phyloP scores from a whole-genome alignment of 92 coral and sea anemone species.

The Heteractis magnifica region DNA sequence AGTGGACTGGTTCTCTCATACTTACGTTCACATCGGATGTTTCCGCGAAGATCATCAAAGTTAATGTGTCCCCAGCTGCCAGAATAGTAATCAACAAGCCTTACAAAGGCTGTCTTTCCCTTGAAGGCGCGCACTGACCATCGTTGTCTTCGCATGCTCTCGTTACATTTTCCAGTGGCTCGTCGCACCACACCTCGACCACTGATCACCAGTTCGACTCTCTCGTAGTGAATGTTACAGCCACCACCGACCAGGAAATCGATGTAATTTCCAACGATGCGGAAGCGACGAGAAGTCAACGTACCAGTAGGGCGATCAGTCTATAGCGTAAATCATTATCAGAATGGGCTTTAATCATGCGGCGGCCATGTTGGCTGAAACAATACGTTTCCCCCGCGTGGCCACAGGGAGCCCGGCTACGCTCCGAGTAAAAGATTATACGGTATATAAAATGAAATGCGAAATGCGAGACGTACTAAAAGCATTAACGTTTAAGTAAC shows the following conservation, averaged over 20 bases:
- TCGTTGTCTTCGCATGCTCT: slow-evolving; percentile 46
- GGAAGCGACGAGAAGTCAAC: slow-evolving; percentile 39
- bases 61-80: slow-evolving; percentile 71
- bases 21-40: slow-evolving; percentile 67
- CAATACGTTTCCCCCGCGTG: no score
- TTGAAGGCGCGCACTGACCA: slow-evolving; percentile 49
- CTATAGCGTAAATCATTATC: not conserved
- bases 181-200: slow-evolving; percentile 62
- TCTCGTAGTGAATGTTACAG: slow-evolving; percentile 20
- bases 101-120: slow-evolving; percentile 50
- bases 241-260: slow-evolving; percentile 64
- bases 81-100: slow-evolving; percentile 48
- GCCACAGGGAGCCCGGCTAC: no score
- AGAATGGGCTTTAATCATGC: no score
- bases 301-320: slow-evolving; percentile 59
- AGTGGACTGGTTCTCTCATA: not conserved
- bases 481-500: no score
- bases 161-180: slow-evolving; percentile 43
- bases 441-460: no score
- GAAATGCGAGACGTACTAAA: no score
- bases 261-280: slow-evolving; percentile 49
- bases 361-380: no score
- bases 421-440: no score
- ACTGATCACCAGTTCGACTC: slow-evolving; percentile 54
- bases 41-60: slow-evolving; percentile 67